Conservation (phyloP, 2,113 vertebrate species). For the Hipposideros armiger region DNA sequence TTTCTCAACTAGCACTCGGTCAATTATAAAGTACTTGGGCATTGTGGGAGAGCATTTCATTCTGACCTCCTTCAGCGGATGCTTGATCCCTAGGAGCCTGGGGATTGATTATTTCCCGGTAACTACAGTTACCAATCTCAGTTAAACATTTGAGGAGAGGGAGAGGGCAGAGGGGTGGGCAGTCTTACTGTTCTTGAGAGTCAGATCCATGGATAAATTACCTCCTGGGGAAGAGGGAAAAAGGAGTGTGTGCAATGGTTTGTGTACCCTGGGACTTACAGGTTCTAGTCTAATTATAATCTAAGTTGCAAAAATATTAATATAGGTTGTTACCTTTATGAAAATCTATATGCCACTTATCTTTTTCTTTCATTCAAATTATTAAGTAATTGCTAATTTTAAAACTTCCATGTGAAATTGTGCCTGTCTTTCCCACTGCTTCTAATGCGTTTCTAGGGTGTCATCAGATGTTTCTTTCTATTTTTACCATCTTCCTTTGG, state of each 20-base stretch:
- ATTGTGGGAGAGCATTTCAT: constrained; percentile 39
- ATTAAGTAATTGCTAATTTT: constrained; percentile 34
- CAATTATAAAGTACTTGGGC: constrained; percentile 31
- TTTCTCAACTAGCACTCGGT: background rate
- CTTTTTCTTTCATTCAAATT: constrained; percentile 24
- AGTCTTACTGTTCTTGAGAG: background rate
- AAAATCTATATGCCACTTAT: background rate
- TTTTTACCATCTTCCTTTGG: constrained; percentile 61
- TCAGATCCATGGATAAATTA: background rate
- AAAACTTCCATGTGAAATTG: background rate
- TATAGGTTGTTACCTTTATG: background rate
- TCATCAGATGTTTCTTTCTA: constrained; percentile 49
- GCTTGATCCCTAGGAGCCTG: background rate
- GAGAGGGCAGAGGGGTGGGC: background rate
- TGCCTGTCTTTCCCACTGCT: background rate
- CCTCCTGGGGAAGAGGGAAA: background rate
- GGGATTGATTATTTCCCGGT: background rate
- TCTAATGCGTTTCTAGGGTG: constrained; percentile 49
- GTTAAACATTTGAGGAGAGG: background rate
- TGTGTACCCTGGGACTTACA: background rate
- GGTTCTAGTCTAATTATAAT: constrained; percentile 27
- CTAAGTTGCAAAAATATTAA: constrained; percentile 44
- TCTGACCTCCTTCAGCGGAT: background rate
- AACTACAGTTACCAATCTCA: background rate
- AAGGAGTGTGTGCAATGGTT: background rate